These are phyloP conservation scores for Periparus ater DNA, from an alignment of 2,797 vertebrate genomes.

Conservation along the genomic window DNA sequence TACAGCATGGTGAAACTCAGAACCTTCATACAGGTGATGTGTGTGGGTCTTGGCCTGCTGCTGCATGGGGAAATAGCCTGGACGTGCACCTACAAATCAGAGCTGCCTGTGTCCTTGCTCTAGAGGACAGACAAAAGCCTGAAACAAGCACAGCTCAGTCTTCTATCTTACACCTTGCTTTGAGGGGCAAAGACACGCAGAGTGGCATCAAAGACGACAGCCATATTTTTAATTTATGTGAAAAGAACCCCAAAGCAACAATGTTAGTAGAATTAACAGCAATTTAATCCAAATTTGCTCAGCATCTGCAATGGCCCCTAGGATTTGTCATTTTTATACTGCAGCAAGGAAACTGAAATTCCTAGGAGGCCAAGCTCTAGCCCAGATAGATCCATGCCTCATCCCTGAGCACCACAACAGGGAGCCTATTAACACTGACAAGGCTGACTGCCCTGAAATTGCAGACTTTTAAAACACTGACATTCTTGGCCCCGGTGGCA, in stretches of 20 bases:
- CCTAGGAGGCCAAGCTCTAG: slow-evolving; percentile 1
- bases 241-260: background rate
- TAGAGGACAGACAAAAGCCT: background rate
- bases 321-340: background rate
- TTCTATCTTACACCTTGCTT: background rate
- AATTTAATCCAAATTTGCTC: background rate
- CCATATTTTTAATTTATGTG: background rate
- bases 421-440: slow-evolving; percentile 40
- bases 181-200: background rate
- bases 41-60: background rate
- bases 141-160: background rate
- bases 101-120: background rate
- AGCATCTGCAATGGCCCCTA: background rate
- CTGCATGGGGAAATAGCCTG: background rate
- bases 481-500: background rate
- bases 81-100: background rate
- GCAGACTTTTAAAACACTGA: background rate
- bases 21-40: background rate
- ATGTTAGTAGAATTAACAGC: background rate
- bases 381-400: slow-evolving; percentile 19
- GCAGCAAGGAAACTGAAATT: background rate
- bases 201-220: background rate
- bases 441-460: slow-evolving; percentile 52
- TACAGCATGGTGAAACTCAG: background rate
- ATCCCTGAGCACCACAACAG: slow-evolving; percentile 25